phyloP scores from a whole-genome alignment of 2,797 vertebrate species.

The Gymnopithys bicolor region DNA sequence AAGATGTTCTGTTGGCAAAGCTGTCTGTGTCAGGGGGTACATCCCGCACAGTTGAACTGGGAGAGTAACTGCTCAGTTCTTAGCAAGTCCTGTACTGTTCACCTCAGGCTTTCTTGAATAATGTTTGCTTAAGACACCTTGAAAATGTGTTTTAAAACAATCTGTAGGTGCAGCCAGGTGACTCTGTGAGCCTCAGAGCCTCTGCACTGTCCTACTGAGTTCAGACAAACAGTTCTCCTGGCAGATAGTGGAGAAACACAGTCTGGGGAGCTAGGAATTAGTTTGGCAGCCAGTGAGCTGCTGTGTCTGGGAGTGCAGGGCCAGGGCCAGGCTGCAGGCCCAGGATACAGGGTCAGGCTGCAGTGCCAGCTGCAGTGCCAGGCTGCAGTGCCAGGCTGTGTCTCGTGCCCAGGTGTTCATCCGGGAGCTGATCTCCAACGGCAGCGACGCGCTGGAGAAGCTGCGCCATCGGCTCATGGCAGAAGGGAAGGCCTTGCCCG shows the following conservation, averaged over 20 bases:
- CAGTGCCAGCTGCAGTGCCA: too few relatives aligned
- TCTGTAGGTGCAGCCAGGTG: background rate
- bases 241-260: background rate
- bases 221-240: background rate
- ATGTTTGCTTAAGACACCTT: background rate
- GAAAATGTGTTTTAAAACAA: background rate
- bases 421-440: constrained; percentile 94
- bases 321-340: too few relatives aligned
- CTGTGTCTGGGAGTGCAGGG: background rate
- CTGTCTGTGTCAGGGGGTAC: background rate
- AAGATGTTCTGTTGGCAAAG: background rate
- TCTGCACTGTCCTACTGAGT: background rate
- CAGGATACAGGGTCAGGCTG: too few relatives aligned
- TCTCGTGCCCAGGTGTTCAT: constrained; percentile 87
- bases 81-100: background rate
- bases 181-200: background rate
- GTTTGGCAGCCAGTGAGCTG: background rate
- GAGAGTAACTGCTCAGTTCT: background rate
- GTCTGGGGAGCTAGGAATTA: background rate
- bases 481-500: constrained; percentile 79
- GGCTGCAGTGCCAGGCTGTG: background rate
- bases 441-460: constrained; percentile 95
- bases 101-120: background rate
- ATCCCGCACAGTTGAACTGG: background rate
- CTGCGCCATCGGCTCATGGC: constrained; percentile 87